Conservation (phyloP, 2,797 vertebrate genomes). For the Mastacembelus armatus region DNA sequence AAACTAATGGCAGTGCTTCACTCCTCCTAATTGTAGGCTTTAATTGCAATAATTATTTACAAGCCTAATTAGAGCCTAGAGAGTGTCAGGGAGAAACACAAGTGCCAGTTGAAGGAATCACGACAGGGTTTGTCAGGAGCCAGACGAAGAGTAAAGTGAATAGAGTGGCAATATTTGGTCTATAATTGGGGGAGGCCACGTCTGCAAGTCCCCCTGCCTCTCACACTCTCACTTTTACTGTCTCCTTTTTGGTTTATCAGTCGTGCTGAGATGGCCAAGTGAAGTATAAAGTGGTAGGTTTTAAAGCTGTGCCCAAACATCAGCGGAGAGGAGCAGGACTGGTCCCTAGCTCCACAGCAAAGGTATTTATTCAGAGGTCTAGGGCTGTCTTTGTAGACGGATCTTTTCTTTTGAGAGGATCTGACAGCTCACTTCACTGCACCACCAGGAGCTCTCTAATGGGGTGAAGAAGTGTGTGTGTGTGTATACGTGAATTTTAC, state of each 20-base stretch:
- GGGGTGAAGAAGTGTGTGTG: constrained; percentile 15
- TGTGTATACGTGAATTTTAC: constrained; percentile 11
- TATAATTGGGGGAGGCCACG: constrained; percentile 70
- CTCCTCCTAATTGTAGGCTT: constrained; percentile 87
- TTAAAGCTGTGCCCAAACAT: constrained; percentile 34
- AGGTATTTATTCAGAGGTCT: constrained; percentile 54
- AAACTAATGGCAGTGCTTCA: constrained; percentile 82
- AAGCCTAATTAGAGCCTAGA: constrained; percentile 87
- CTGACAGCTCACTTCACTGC: constrained; percentile 48
- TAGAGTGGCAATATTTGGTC: constrained; percentile 59
- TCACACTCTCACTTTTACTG: constrained; percentile 7
- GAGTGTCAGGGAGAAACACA: constrained; percentile 77
- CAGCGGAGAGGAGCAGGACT: constrained; percentile 20
- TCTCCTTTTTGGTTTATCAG: constrained; percentile 19
- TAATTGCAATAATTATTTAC: constrained; percentile 91
- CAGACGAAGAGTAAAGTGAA: constrained; percentile 64
- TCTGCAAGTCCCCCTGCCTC: constrained; percentile 32
- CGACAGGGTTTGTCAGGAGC: constrained; percentile 79
- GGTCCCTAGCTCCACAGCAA: constrained; percentile 14
- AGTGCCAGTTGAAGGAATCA: constrained; percentile 78
- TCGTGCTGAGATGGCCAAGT: constrained; percentile 26
- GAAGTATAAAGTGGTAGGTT: constrained; percentile 14
- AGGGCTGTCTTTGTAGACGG: constrained; percentile 22
- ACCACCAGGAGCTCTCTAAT: constrained; percentile 53
- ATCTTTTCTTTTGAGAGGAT: constrained; percentile 41